Evolutionary conservation across 2,797 vertebrate genomes (phyloP).

Genomic region (Phoxinus dragarum): DNA sequence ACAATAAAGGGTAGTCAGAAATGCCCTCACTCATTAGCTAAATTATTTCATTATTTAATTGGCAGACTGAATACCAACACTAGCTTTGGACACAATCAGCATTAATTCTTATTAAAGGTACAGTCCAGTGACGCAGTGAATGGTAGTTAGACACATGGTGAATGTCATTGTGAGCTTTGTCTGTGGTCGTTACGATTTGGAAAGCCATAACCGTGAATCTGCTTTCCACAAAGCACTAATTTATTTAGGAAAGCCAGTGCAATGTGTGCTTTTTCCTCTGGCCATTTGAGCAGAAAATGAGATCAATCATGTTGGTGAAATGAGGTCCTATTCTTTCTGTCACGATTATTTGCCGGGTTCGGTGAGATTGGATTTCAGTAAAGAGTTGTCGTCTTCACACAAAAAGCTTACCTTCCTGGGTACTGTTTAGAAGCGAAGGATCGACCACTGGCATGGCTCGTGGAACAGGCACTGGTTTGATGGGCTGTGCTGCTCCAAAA

Average conservation of each 20-base stretch:
- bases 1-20: slow-evolving; percentile 4
- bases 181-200: slow-evolving; percentile 34
- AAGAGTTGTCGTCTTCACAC: neutral
- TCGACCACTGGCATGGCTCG: slow-evolving; percentile 81
- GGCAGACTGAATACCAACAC: slow-evolving; percentile 31
- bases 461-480: slow-evolving; percentile 82
- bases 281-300: slow-evolving; percentile 1
- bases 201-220: slow-evolving; percentile 28
- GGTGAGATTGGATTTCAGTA: slow-evolving; percentile 31
- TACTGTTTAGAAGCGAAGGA: slow-evolving; percentile 82
- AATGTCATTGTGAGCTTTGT: slow-evolving; percentile 45
- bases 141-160: slow-evolving; percentile 26
- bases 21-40: slow-evolving; percentile 9
- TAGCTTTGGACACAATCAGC: slow-evolving; percentile 17
- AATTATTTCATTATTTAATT: slow-evolving; percentile 47
- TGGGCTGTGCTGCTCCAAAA: slow-evolving; percentile 77
- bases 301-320: slow-evolving; percentile 3
- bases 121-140: slow-evolving; percentile 28
- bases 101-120: slow-evolving; percentile 41
- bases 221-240: slow-evolving; percentile 49
- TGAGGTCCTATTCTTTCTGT: neutral
- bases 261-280: slow-evolving; percentile 38
- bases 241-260: slow-evolving; percentile 30
- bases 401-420: slow-evolving; percentile 79
- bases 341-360: neutral